Percentiles rank a stretch among this genome's conserved stretches.
Evolutionary conservation across 2,888 invertebrate species (phyloP).

Genomic region (Parasteatoda lunata): DNA sequence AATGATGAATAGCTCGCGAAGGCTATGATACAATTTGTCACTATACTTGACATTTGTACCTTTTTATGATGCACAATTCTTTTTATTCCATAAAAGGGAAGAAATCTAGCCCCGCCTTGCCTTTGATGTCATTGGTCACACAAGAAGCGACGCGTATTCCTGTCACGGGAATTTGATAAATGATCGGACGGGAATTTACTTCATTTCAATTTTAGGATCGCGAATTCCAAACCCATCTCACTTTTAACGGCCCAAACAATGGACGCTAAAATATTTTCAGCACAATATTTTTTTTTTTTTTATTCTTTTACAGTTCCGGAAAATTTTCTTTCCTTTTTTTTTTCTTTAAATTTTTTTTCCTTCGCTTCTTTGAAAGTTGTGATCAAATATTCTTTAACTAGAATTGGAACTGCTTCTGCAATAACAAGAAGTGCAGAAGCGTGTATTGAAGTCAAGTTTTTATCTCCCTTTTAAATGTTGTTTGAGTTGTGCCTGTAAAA

Average conservation of each 20-base stretch:
- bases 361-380: not conserved
- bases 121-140: constrained; percentile 63
- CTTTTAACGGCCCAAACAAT: constrained; percentile 44
- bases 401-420: not conserved
- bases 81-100: constrained; percentile 25
- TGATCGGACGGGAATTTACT: constrained; percentile 59
- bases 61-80: constrained; percentile 38
- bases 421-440: constrained; percentile 24
- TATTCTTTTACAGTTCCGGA: constrained; percentile 14
- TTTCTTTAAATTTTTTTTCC: constrained; percentile 3
- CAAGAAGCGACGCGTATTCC: constrained; percentile 39
- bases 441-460: constrained; percentile 1
- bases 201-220: constrained; percentile 63
- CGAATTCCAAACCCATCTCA: constrained; percentile 41
- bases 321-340: constrained; percentile 1
- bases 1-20: constrained; percentile 54
- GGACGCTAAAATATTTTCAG: constrained; percentile 52
- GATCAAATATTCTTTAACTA: constrained; percentile 35
- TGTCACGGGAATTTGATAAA: constrained; percentile 61
- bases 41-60: constrained; percentile 55
- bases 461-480: not conserved
- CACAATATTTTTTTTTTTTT: constrained; percentile 16
- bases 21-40: constrained; percentile 59
- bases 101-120: constrained; percentile 46
- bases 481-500: not conserved